phyloP scores from a whole-genome alignment of 2,888 invertebrate genomes.

The Caprella mutica region DNA sequence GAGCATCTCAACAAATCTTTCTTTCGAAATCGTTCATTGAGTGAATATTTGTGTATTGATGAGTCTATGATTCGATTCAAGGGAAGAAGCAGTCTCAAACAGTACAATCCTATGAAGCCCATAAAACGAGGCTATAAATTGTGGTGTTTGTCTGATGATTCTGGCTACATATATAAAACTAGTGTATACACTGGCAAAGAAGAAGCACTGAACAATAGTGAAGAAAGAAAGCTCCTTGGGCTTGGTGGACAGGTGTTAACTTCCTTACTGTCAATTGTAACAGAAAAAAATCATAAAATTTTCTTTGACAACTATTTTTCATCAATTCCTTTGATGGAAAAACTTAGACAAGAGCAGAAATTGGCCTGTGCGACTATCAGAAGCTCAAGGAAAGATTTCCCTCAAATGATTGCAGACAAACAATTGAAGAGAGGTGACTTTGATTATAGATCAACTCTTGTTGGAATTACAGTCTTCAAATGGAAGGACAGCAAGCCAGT shows the following conservation, averaged over 20 bases:
- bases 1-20: not conserved
- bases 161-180: slow-evolving; percentile 33
- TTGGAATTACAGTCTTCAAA: slow-evolving; percentile 35
- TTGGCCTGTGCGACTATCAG: slow-evolving; percentile 35
- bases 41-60: not conserved
- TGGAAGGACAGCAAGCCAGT: slow-evolving; percentile 37
- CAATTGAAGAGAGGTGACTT: slow-evolving; percentile 35
- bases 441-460: slow-evolving; percentile 34
- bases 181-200: slow-evolving; percentile 38
- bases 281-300: slow-evolving; percentile 35
- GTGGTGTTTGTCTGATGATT: slow-evolving; percentile 6
- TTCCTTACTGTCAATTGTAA: slow-evolving; percentile 35
- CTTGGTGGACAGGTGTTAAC: not conserved
- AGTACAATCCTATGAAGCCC: slow-evolving; percentile 35
- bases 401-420: slow-evolving; percentile 32
- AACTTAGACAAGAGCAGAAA: slow-evolving; percentile 30
- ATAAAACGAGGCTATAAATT: slow-evolving; percentile 6
- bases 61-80: slow-evolving; percentile 6
- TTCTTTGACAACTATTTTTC: slow-evolving; percentile 38
- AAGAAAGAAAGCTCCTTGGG: not conserved
- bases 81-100: slow-evolving; percentile 9
- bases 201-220: slow-evolving; percentile 2
- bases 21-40: too few relatives aligned
- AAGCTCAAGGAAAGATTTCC: slow-evolving; percentile 30
- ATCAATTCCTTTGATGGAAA: slow-evolving; percentile 34